These are phyloP conservation scores for Vandiemenella viatica DNA, from an alignment of 2,888 invertebrate species.

Conservation along the genomic window DNA sequence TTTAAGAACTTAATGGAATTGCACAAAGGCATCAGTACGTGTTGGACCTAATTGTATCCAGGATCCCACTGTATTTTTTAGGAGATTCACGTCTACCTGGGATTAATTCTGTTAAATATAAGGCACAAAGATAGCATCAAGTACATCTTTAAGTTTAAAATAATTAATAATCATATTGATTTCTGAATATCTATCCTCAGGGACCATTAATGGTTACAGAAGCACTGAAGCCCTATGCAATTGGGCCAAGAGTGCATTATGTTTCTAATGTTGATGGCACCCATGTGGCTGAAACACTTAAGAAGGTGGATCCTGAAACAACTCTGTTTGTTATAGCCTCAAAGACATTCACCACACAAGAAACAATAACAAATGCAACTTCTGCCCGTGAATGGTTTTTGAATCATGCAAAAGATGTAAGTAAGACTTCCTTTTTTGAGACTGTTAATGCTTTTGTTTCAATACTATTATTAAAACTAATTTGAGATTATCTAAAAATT, in stretches of 20 bases:
- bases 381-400: constrained; percentile 97
- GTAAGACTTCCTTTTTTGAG: constrained; percentile 22
- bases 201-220: constrained; percentile 99
- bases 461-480: no score
- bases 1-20: no score
- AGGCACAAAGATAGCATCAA: no score
- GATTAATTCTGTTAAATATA: no score
- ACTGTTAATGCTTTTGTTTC: background rate
- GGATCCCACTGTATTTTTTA: no score
- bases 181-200: constrained; percentile 26
- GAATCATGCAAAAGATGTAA: constrained; percentile 68
- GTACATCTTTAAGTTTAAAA: no score
- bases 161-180: no score
- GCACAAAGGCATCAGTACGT: no score
- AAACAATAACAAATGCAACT: constrained; percentile 96
- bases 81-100: no score
- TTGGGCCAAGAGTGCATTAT: constrained; percentile 81
- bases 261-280: constrained; percentile 99
- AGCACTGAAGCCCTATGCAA: constrained; percentile 79
- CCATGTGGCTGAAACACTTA: constrained; percentile 85
- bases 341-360: constrained; percentile 98
- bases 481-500: no score
- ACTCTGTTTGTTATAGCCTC: constrained; percentile 96
- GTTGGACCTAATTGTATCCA: no score
- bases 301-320: constrained; percentile 80